Evolutionary conservation across 2,888 invertebrate species (phyloP).

Genomic region (Lochmaea capreae): DNA sequence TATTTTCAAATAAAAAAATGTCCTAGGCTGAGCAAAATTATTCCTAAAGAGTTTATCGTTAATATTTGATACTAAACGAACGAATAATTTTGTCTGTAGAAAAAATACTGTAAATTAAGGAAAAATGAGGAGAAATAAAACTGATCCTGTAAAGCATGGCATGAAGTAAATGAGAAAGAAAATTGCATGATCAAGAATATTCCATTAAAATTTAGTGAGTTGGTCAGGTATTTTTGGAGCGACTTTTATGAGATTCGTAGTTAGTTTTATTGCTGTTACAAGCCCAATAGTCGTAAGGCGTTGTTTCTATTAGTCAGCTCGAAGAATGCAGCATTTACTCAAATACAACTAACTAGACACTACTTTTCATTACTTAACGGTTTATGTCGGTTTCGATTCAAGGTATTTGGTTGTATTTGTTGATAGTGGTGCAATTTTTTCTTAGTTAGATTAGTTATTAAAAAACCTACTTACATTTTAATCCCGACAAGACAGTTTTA

Average conservation of each 20-base stretch:
- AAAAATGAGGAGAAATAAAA: no score
- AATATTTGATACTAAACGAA: no score
- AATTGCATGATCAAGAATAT: no score
- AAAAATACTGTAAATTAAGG: no score
- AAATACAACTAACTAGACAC: background rate
- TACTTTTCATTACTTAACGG: background rate
- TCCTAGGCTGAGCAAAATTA: no score
- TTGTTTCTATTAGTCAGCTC: constrained; percentile 46
- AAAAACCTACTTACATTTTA: background rate
- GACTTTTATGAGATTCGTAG: constrained; percentile 5
- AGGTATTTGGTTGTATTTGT: background rate
- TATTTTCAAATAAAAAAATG: no score
- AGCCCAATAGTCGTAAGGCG: constrained; percentile 49
- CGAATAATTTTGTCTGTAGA: no score
- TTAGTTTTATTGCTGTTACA: constrained; percentile 38
- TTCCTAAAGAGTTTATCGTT: no score
- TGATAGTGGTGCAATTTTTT: constrained; percentile 4
- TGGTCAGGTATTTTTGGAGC: constrained; percentile 19
- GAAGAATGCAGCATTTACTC: constrained; percentile 35
- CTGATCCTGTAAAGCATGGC: no score
- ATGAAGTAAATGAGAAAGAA: no score
- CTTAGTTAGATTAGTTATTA: constrained; percentile 7
- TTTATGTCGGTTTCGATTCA: background rate
- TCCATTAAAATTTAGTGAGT: no score
- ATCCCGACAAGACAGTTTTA: background rate